Conservation (phyloP, 2,888 invertebrate species). For the Caenorhabditis sp. region DNA sequence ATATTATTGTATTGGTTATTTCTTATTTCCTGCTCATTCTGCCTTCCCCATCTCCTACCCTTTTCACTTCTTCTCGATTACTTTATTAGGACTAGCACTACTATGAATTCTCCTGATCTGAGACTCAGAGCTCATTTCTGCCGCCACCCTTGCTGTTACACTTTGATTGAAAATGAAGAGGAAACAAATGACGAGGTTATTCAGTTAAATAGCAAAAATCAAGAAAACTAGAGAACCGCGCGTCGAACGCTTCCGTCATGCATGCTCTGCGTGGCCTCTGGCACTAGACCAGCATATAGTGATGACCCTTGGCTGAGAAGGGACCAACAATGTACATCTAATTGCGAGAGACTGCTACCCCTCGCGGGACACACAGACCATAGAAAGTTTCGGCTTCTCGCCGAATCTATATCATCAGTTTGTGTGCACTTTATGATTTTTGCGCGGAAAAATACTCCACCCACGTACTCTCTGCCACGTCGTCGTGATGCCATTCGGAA, state of each 20-base stretch:
- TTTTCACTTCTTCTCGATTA: neutral
- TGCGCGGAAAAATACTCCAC: slow-evolving; percentile 35
- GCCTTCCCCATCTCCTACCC: too few relatives aligned
- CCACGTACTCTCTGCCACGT: slow-evolving; percentile 42
- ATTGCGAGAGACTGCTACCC: slow-evolving; percentile 41
- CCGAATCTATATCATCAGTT: slow-evolving; percentile 29
- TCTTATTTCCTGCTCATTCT: neutral
- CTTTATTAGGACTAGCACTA: neutral
- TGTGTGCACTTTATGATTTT: slow-evolving; percentile 57
- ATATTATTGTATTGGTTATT: too few relatives aligned
- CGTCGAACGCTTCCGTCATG: slow-evolving; percentile 29
- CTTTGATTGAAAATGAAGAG: slow-evolving; percentile 20
- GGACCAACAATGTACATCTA: slow-evolving; percentile 62
- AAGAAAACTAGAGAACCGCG: neutral
- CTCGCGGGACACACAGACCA: slow-evolving; percentile 14
- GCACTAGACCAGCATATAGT: slow-evolving; percentile 21
- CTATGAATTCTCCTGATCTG: slow-evolving; percentile 32
- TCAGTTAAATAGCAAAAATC: too few relatives aligned
- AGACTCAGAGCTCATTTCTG: slow-evolving; percentile 24
- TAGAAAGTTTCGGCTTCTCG: slow-evolving; percentile 29
- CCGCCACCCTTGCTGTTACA: slow-evolving; percentile 32
- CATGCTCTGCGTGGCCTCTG: slow-evolving; percentile 32
- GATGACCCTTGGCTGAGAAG: slow-evolving; percentile 6
- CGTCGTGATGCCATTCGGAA: slow-evolving; percentile 51
- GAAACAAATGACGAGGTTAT: slow-evolving; percentile 26